phyloP scores from a whole-genome alignment of 2,888 invertebrate species.

The Orthosia gracilis region DNA sequence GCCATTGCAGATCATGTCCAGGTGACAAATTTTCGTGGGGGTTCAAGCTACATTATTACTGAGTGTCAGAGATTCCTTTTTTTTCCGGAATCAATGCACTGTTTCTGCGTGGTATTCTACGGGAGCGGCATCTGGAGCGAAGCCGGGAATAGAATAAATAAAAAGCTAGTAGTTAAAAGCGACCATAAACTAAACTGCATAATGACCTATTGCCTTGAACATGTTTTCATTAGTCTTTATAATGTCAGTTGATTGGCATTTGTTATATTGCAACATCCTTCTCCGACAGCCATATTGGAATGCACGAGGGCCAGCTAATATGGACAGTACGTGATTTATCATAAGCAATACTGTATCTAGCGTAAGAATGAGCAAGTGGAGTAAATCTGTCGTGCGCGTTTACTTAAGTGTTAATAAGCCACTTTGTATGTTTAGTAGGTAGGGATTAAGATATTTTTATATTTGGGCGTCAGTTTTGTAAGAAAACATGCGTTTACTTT shows the following conservation, averaged over 20 bases:
- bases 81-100: too few species aligned
- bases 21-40: too few species aligned
- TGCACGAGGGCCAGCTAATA: constrained; percentile 13
- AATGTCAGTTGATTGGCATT: constrained; percentile 44
- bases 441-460: too few species aligned
- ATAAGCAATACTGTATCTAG: constrained; percentile 16
- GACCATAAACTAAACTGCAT: neutral
- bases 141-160: neutral
- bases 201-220: neutral
- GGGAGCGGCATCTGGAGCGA: neutral
- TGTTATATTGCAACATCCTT: constrained; percentile 37
- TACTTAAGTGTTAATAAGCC: constrained; percentile 6
- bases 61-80: too few species aligned
- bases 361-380: constrained; percentile 43
- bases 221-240: constrained; percentile 19
- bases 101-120: neutral
- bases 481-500: too few species aligned
- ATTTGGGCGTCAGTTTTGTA: too few species aligned
- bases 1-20: too few species aligned
- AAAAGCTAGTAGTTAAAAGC: neutral
- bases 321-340: constrained; percentile 11
- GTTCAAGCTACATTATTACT: too few species aligned
- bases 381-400: constrained; percentile 24
- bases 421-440: constrained; percentile 3
- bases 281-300: constrained; percentile 29